Conservation (phyloP, 2,888 invertebrate genomes). For the Creontiades dilutus region DNA sequence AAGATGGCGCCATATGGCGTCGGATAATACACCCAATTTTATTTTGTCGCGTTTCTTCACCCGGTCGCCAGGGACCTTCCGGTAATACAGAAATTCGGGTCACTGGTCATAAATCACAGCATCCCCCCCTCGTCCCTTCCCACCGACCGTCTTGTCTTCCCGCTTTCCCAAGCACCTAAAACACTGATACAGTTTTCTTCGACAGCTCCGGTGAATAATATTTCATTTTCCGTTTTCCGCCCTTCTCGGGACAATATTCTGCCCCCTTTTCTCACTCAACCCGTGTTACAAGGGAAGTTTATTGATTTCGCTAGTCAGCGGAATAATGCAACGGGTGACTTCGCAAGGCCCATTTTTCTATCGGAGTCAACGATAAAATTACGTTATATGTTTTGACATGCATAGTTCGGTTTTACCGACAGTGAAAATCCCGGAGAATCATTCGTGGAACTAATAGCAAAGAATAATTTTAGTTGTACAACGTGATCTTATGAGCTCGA, state of each 20-base stretch:
- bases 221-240: slow-evolving; percentile 34
- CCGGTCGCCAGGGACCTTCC: neutral
- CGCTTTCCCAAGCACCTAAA: slow-evolving; percentile 28
- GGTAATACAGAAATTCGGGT: slow-evolving; percentile 21
- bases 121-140: neutral
- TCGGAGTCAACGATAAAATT: no score
- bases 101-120: slow-evolving; percentile 39
- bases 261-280: neutral
- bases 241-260: slow-evolving; percentile 8
- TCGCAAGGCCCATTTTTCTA: no score
- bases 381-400: no score
- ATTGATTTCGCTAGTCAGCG: slow-evolving; percentile 14
- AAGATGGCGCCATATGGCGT: slow-evolving; percentile 16
- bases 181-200: slow-evolving; percentile 51
- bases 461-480: no score
- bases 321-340: neutral
- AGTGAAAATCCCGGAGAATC: no score
- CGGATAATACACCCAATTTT: slow-evolving; percentile 9
- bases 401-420: no score
- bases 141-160: neutral
- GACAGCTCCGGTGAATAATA: slow-evolving; percentile 48
- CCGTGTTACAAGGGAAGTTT: neutral
- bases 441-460: no score
- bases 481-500: no score
- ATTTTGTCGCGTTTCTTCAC: neutral